Base-by-base conservation (phyloP, 2,888 invertebrate species). In the Andrena hattorfiana region DNA sequence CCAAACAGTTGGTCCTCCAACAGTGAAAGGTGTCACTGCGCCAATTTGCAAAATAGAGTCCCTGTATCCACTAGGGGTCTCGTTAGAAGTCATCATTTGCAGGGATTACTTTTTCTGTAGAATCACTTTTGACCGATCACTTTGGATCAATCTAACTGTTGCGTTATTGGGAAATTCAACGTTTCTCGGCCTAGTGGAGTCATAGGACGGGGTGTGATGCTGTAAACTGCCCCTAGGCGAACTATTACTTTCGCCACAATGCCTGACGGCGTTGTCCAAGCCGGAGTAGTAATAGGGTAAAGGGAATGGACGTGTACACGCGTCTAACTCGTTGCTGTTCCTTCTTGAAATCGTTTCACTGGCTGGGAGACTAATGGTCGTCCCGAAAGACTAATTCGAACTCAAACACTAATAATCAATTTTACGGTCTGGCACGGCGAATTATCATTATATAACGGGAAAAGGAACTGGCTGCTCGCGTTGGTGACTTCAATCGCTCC, bases 191-290 rank as follows among this genome's bases (percentile, higher is more conserved):
- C 48, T 68, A 71, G 66, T 23, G 32, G 49, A 51, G 60, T 20
- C 23, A 26, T 48, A 71, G 68, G 62, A 74, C 84, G 85, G 81
- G 87, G 85, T 85, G 88, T 67, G 54, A 63, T 63, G 32, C 23
- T 20, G 66, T 20, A 63, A 23, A 68, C 75, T 48, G 77, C 82
- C 69, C 49, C 35, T 63, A 54, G 85, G 77, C 82, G 63, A 51
- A 66, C 76, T 72, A 79, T 81, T 77, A 85, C 89, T 88, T 88
- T 88, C 88, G 86, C 85, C 74, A 67, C 63, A 32, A 71, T 84
- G 72, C 76, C 89, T 83, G 63, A 49, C 64, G 83, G 89, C 88
- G 26, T 63, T 77, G 66, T 83, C 84, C 56, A 16, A 16, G 81
- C 54, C 80, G 74, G 79, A 54, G 76, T 81, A 77, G 71, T 73